These are phyloP conservation scores for Rhagoletis zephyria DNA, from an alignment of 1,140 invertebrate species.

Conservation along the genomic window DNA sequence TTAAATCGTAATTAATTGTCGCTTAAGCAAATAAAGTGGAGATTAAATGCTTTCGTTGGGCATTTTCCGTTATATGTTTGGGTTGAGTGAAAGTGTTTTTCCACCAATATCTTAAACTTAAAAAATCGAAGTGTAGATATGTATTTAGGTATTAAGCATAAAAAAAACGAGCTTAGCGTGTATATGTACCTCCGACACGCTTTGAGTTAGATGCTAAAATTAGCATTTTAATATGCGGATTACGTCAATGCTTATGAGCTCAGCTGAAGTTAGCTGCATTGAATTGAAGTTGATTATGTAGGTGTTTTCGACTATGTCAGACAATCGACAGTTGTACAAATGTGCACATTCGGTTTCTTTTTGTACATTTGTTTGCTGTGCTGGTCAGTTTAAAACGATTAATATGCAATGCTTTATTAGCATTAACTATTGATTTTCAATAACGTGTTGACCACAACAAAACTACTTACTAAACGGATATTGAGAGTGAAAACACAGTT, in stretches of 20 bases:
- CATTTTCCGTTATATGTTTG: background rate
- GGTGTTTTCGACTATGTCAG: slow-evolving; percentile 7
- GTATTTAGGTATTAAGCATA: background rate
- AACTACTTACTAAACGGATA: background rate
- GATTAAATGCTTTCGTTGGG: background rate
- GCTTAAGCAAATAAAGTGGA: slow-evolving; percentile 11
- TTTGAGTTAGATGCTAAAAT: slow-evolving; percentile 35
- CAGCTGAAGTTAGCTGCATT: background rate
- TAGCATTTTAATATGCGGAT: slow-evolving; percentile 28
- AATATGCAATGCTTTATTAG: background rate
- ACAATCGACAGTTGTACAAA: background rate
- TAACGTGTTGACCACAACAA: background rate
- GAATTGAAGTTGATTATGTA: slow-evolving; percentile 10
- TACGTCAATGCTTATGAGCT: slow-evolving; percentile 46
- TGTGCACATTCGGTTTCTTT: background rate
- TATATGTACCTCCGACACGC: background rate
- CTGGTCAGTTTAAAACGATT: background rate
- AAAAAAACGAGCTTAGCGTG: background rate
- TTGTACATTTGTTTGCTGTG: background rate
- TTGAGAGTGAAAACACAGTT: background rate
- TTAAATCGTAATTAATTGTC: slow-evolving; percentile 27
- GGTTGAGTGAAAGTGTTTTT: slow-evolving; percentile 26
- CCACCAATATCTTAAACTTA: background rate
- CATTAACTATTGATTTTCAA: slow-evolving; percentile 7
- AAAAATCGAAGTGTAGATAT: background rate